Evolutionary conservation across 2,797 vertebrate genomes (phyloP), one percentile per base, ranked within the genome.

Genomic region (Sternotherus odoratus): DNA sequence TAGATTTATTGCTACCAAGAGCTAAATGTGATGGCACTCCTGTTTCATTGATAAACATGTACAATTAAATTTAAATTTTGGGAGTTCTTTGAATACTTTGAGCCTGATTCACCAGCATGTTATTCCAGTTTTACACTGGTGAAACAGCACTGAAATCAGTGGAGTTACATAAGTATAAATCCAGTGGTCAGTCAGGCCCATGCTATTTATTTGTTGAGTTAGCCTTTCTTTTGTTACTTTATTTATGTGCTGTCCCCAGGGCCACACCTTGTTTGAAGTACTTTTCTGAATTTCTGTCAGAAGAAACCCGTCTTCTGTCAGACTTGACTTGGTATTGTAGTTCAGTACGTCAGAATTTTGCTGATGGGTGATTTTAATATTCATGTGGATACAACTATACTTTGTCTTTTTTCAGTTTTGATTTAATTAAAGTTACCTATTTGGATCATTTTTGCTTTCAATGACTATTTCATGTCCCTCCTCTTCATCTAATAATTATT

Each of bases 401-500:
- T 95, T 95, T 85, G 26, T 80, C 60, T 93, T 66, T 83, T 85
- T 94, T 93, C 46, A 85, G 24, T 33, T 95, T 84, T 86, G 81
- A 97, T 89, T 95, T 85, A 80, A 93, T 50, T 85, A 88, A 95
- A 94, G 54, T 60, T 92, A 87, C 54, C 77, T 92, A 88, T 90
- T 83, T 48, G 30, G 79, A 89, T 94, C 1, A 90, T 43, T 94
- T 88, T 94, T 91, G 9, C 74, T 97, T 96, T 93, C 82, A 93
- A 16, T 91, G 82, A 36, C 26, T 79, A 94, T 95, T 94, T 93
- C 93, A 95, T 77, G 33, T 43, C 86, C 54, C 12, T 77, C 36
- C 49, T 89, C 51, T 88, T 95, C 96, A 93, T 89, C 89, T 87
- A 89, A 51, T 96, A 96, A 96, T 97, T 95, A 93, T 93, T 0